Base-by-base conservation (phyloP, 2,888 invertebrate genomes). In the Cheilosia urbana region DNA sequence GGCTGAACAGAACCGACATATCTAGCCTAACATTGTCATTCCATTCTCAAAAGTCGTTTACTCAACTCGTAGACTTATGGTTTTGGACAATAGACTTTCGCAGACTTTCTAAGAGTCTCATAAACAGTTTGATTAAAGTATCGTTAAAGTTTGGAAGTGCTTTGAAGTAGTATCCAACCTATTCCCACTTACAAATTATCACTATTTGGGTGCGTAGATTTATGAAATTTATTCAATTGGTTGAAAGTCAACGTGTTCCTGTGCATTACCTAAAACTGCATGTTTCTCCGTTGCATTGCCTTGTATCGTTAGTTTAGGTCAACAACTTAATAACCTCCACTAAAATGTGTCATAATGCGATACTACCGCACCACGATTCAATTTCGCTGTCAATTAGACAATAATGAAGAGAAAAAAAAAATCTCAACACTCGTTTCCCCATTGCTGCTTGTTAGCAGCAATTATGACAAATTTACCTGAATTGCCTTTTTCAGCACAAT, bases 401-500 rank as follows among this genome's bases (percentile, higher is more conserved):
- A 11, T 21, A 21, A 21, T 21, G 19, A 47, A 47, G 17, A 9
- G 9, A 21, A 21, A 7, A 15, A 19, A 19, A 49, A 49, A 45
- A 27, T 27, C 27, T 13, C 11, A 2, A 21, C 5, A 4, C 9
- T 17, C 15, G 17, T 47, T n/a, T 6, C 42, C 27, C 13, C 30
- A 51, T 53, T 45, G 13, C 30, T n/a, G 30, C 49, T 45, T 30
- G 63, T 76, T 76, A 75, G 51, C 51, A 30, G 49, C 76, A 76
- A 76, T 81, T 71, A 81, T 69, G 58, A 76, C 81, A 65, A 63
- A 69, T 69, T 76, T 81, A 63, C 55, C 40, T 17, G 47, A 60
- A 73, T 19, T 75, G 30, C 57, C 62, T 49, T 57, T 63, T 63
- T 65, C 65, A 34, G 58, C 37, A 45, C 21, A n/a, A n/a, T 5